Conservation (phyloP, 2,797 vertebrate genomes). For the Toxotes lorentzi region DNA sequence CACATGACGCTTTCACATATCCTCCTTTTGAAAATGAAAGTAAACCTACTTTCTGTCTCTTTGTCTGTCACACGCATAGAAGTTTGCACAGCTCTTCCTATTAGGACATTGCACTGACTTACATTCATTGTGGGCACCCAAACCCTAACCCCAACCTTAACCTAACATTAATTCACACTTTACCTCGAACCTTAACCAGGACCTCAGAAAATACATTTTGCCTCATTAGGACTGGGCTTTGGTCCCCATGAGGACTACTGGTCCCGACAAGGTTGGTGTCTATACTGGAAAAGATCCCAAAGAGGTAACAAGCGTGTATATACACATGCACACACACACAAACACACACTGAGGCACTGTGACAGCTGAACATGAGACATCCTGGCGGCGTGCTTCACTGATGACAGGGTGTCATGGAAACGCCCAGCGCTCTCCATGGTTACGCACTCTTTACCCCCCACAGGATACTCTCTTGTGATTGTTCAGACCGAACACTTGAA, state of each 20-base stretch:
- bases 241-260: no score
- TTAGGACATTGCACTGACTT: no score
- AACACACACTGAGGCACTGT: conserved; percentile 34
- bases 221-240: no score
- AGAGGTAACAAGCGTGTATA: no score
- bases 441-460: conserved; percentile 78
- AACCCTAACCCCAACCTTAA: no score
- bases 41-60: conserved; percentile 24
- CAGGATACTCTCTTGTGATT: conserved; percentile 72
- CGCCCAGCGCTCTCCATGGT: conserved; percentile 80
- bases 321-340: conserved; percentile 22
- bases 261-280: no score
- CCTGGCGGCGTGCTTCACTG: conserved; percentile 64
- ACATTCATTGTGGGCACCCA: no score
- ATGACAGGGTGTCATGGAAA: conserved; percentile 84
- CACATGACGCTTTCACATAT: conserved; percentile 25
- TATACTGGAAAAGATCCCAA: no score
- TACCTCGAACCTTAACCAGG: no score
- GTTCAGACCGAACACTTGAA: conserved; percentile 74
- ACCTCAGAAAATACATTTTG: no score
- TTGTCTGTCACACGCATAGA: neutral
- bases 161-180: no score
- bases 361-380: conserved; percentile 77
- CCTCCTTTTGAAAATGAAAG: conserved; percentile 41
- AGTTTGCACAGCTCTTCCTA: no score